Conservation (phyloP, 1,140 invertebrate genomes). For the Drosophila yakuba region DNA sequence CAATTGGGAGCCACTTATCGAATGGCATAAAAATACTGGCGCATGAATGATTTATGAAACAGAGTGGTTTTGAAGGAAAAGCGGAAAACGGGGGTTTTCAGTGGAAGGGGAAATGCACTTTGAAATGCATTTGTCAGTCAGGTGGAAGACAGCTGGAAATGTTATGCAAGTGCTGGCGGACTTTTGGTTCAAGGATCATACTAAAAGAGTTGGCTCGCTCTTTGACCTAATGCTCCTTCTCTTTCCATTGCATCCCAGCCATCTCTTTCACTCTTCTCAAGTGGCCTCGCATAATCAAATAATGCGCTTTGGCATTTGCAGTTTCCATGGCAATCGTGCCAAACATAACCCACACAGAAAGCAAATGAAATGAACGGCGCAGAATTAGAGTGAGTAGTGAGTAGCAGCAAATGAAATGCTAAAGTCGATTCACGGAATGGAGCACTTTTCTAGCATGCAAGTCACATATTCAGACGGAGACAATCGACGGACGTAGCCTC, state of each 20-base stretch:
- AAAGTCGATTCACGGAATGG: conserved; percentile 33
- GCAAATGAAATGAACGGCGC: conserved; percentile 46
- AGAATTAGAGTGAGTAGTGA: conserved; percentile 26
- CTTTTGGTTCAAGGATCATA: conserved; percentile 25
- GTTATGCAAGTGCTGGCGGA: conserved; percentile 18
- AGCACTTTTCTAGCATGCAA: conserved; percentile 40
- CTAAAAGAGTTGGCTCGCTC: conserved; percentile 4
- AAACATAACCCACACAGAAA: conserved; percentile 34
- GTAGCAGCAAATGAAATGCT: conserved; percentile 32
- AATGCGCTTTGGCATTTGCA: conserved; percentile 48
- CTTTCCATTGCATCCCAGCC: background rate
- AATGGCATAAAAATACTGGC: conserved; percentile 66
- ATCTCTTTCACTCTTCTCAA: conserved; percentile 1
- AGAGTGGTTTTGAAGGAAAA: conserved; percentile 18
- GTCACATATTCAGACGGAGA: conserved; percentile 53
- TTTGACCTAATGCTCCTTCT: conserved; percentile 2
- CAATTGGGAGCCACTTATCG: conserved; percentile 51
- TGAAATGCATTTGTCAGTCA: conserved; percentile 33
- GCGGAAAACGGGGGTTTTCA: background rate
- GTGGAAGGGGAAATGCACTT: background rate
- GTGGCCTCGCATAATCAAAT: conserved; percentile 52
- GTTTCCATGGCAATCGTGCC: conserved; percentile 51
- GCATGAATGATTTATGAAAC: conserved; percentile 76
- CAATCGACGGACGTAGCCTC: conserved; percentile 31
- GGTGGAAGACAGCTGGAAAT: conserved; percentile 28